Evolutionary conservation across 2,113 vertebrate genomes (phyloP).

Genomic region (Spermophilus dauricus): DNA sequence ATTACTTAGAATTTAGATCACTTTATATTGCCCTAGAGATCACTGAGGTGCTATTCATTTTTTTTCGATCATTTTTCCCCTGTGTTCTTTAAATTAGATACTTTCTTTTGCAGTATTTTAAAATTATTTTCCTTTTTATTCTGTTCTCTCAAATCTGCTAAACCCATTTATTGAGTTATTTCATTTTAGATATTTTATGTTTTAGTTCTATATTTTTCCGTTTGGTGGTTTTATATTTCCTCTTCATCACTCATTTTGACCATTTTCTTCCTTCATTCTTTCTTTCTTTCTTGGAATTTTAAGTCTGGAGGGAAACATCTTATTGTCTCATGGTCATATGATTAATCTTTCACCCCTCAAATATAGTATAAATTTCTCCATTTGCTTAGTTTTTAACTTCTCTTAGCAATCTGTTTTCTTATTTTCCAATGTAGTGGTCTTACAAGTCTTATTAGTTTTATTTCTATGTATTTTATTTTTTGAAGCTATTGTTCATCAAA

Average conservation of each 20-base stretch:
- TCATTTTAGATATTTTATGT: background rate
- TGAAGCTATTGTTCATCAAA: background rate
- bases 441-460: background rate
- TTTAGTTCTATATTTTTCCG: background rate
- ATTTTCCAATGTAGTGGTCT: background rate
- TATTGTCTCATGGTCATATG: too few species aligned
- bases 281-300: too few species aligned
- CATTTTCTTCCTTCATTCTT: too few species aligned
- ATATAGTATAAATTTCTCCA: background rate
- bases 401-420: background rate
- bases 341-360: background rate
- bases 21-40: background rate
- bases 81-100: background rate
- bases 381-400: background rate
- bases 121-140: background rate
- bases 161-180: background rate
- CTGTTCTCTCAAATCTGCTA: background rate
- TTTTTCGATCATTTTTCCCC: background rate
- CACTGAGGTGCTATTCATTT: background rate
- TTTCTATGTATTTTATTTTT: slow-evolving; percentile 15
- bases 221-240: background rate
- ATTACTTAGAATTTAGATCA: background rate
- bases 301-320: too few species aligned
- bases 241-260: background rate
- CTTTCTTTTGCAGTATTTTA: slow-evolving; percentile 20